Conservation (phyloP, 2,113 vertebrate species). For the Alligator sinensis region DNA sequence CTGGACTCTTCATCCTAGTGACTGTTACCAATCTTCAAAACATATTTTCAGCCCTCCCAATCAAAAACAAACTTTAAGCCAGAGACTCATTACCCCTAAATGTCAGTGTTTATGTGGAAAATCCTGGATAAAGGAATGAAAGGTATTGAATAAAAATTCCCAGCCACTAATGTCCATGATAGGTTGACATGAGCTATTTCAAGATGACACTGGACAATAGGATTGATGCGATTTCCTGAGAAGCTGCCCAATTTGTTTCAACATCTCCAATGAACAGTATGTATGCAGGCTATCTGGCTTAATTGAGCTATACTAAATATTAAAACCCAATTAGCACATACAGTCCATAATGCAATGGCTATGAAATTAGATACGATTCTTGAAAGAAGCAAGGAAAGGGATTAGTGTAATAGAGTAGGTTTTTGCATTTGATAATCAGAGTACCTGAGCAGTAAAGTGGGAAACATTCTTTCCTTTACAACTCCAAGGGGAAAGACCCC, state of each 20-base stretch:
- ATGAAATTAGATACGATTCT: background rate
- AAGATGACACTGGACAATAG: background rate
- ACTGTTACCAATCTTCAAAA: constrained; percentile 30
- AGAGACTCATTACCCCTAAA: constrained; percentile 14
- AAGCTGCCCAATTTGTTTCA: constrained; percentile 7
- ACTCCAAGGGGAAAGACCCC: background rate
- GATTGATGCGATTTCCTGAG: background rate
- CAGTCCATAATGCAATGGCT: background rate
- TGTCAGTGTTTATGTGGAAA: background rate
- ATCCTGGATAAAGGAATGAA: background rate
- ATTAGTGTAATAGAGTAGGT: background rate
- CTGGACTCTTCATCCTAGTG: constrained; percentile 51
- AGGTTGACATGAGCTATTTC: background rate
- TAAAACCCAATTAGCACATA: background rate
- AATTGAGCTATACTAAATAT: background rate
- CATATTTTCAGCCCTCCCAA: constrained; percentile 39
- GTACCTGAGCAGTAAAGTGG: background rate
- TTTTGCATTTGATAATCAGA: background rate
- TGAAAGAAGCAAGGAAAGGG: background rate
- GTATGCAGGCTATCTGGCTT: background rate
- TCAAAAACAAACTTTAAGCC: constrained; percentile 68
- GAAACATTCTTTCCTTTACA: background rate
- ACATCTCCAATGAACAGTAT: background rate
- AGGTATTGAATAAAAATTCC: background rate
- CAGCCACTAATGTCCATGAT: background rate